Conservation (phyloP, 2,797 vertebrate species). For the Acropternis orthonyx region DNA sequence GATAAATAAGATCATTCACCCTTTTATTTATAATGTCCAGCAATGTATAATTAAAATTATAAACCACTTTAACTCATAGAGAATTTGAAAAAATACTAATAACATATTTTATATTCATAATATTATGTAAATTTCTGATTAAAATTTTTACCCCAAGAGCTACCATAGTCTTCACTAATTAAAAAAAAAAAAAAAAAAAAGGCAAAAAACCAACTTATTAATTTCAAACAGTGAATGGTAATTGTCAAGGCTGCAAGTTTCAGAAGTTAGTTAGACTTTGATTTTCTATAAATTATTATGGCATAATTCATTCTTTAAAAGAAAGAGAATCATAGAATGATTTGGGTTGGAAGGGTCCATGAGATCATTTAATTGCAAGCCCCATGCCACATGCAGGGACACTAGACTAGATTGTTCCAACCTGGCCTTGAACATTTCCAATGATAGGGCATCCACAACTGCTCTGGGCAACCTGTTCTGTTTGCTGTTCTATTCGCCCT, state of each 20-base stretch:
- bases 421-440: neutral
- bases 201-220: neutral
- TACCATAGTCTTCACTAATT: neutral
- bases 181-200: neutral
- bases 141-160: neutral
- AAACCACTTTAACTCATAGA: neutral
- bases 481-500: no score
- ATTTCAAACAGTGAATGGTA: neutral
- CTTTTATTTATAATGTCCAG: neutral
- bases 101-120: neutral
- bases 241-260: neutral
- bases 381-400: neutral
- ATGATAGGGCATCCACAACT: neutral
- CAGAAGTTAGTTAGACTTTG: neutral
- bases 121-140: neutral
- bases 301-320: neutral
- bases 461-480: neutral
- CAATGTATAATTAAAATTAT: neutral
- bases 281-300: neutral
- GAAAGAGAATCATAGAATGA: neutral
- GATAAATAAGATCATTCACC: neutral
- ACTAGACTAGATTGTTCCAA: neutral
- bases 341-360: neutral
- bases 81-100: neutral
- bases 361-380: neutral